Evolutionary conservation across 2,797 vertebrate genomes (phyloP), one percentile per base, ranked within the genome.

Genomic region (Scolopax bukidnonensis): DNA sequence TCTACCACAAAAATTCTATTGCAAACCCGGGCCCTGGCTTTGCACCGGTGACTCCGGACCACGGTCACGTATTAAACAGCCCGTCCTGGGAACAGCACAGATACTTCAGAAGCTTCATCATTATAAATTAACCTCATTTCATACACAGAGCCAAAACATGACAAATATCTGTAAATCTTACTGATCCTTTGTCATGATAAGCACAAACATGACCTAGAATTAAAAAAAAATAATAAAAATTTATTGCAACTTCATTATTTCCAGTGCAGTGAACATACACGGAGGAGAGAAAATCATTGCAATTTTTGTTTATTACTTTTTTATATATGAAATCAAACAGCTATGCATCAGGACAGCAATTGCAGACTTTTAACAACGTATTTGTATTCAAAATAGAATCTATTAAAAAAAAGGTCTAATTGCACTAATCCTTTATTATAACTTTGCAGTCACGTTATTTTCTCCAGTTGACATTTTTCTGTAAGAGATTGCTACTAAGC

Each of bases 331-430:
- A 83, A 95, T 43, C 83, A 65, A 84, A 69, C n/a, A 60, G 54
- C 47, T 38, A n/a, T 23, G 38, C 14, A 76, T 82, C 36, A 57
- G 47, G 40, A 92, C 40, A 32, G 81, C 81, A 79, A 93, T 16
- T 70, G 51, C 45, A 74, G 59, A 40, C 51, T 80, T 32, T 56
- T 76, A 84, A 27, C 30, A 60, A 60, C 4, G 1, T 38, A 60
- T 64, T 5, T 82, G 64, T 64, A 85, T 89, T 94, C 93, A 63
- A 76, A 92, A 77, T 43, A 92, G 51, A 93, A 93, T 59, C 61
- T 60, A 45, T 32, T 30, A 63, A 61, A 51, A 60, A 23, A 60
- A 69, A 53, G 9, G 36, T 8, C 25, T 74, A 80, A 90, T 40
- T 30, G 68, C 32, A 64, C 40, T 51, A 77, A 89, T 70, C 67